A percentile compares a stretch with the other conserved stretches of the same genome.
phyloP scores from a whole-genome alignment of 92 coral and sea anemone genomes.

The Galaxea fascicularis region DNA sequence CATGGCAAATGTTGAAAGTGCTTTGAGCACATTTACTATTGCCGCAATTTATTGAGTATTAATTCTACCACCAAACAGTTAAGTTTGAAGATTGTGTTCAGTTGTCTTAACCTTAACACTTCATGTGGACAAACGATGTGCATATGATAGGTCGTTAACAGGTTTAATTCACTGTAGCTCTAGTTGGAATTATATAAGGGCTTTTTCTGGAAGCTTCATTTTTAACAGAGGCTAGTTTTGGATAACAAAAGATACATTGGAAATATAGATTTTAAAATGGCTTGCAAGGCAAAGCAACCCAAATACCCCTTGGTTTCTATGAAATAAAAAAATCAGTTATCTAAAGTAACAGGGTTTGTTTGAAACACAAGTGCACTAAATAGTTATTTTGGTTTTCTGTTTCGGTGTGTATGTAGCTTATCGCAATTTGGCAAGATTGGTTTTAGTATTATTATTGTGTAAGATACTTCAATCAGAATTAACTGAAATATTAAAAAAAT shows the following conservation, averaged over 20 bases:
- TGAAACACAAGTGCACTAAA: background rate
- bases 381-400: background rate
- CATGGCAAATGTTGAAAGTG: too few relatives aligned
- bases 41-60: too few relatives aligned
- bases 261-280: background rate
- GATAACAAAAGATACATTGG: background rate
- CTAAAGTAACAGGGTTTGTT: background rate
- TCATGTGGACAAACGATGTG: too few relatives aligned
- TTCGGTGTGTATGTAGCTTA: background rate
- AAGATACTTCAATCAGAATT: constrained; percentile 25
- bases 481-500: background rate
- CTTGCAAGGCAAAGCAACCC: background rate
- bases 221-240: background rate
- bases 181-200: background rate
- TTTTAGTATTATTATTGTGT: constrained; percentile 18
- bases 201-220: background rate
- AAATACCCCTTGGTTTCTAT: background rate
- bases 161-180: too few relatives aligned
- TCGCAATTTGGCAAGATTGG: background rate
- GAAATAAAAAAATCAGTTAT: background rate
- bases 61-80: too few relatives aligned
- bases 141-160: too few relatives aligned
- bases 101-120: too few relatives aligned
- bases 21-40: too few relatives aligned
- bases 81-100: too few relatives aligned